Evolutionary conservation across 2,888 invertebrate genomes (phyloP).

Genomic region (Girardia tigrina): DNA sequence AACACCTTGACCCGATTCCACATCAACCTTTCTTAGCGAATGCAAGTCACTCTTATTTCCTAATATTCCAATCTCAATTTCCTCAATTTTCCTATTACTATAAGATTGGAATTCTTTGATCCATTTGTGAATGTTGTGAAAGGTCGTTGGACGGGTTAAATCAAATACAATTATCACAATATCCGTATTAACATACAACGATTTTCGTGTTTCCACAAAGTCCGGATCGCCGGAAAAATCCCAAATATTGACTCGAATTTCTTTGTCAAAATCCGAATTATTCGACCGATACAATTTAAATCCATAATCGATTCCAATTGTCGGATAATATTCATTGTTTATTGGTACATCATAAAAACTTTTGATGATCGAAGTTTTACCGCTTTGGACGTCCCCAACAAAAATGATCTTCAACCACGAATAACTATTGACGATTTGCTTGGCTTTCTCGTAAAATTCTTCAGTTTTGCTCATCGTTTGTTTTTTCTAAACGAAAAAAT

Average conservation of each 20-base stretch:
- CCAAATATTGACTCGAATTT: constrained; percentile 47
- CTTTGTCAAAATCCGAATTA: constrained; percentile 42
- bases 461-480: no score
- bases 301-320: constrained; percentile 49
- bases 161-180: constrained; percentile 46
- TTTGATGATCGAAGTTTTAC: constrained; percentile 48
- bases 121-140: constrained; percentile 45
- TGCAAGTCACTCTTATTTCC: constrained; percentile 41
- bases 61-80: constrained; percentile 41
- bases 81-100: constrained; percentile 35
- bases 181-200: constrained; percentile 45
- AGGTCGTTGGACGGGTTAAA: constrained; percentile 43
- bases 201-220: constrained; percentile 46
- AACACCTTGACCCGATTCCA: neutral
- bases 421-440: no score
- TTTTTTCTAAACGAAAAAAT: no score
- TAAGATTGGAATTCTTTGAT: constrained; percentile 43
- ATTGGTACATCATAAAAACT: constrained; percentile 49
- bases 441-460: no score
- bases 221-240: constrained; percentile 46
- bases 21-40: constrained; percentile 23
- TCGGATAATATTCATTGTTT: constrained; percentile 45
- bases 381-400: constrained; percentile 44
- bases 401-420: constrained; percentile 48
- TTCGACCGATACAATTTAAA: constrained; percentile 46